Evolutionary conservation across 2,888 invertebrate species (phyloP), one percentile per base, ranked within the genome.

Genomic region (Agrochola circellaris): DNA sequence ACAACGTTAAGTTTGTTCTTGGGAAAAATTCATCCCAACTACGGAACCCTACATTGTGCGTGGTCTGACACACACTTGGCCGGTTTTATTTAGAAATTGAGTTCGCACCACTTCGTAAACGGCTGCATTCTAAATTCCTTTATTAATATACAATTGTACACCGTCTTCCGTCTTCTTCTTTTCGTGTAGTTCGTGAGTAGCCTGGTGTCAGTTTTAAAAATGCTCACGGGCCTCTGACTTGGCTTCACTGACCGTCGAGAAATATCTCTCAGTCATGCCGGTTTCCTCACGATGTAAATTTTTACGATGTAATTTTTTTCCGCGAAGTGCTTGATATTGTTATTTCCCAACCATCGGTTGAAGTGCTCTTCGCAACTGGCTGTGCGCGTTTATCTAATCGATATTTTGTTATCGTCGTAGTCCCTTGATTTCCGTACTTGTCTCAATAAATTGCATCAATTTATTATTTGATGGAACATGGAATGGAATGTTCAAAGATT

Each of bases 21-120:
- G 1, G 11, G 11, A 42, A 2, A 42, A 42, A 42, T 11, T 11
- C 42, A 42, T 42, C 42, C 11, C 42, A 42, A 42, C 42, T 42
- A 42, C 42, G 42, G 42, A 42, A 42, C 42, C 42, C 9, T 42
- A 11, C 11, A 42, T 42, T 42, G 42, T 42, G 42, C 42, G 42
- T 42, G 42, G 42, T 42, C 42, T 11, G 42, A 42, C 42, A 42
- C 42, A 11, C 42, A 42, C 11, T 42, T 9, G 42, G 11, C 42
- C 42, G 9, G 11, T 73, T 77, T 89, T 86, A 89, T 89, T 90
- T 87, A 86, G 87, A 86, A 79, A 79, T 80, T 69, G 56, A 79
- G 75, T 77, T 86, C 76, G 80, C 70, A 73, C 73, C 80, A 78
- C 73, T 73, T 74, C 1, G 70, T 76, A 79, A 79, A 78, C 72